Evolutionary conservation across 2,113 vertebrate genomes (phyloP), one percentile per base, ranked within the genome.

Genomic region (Silurus glanis): DNA sequence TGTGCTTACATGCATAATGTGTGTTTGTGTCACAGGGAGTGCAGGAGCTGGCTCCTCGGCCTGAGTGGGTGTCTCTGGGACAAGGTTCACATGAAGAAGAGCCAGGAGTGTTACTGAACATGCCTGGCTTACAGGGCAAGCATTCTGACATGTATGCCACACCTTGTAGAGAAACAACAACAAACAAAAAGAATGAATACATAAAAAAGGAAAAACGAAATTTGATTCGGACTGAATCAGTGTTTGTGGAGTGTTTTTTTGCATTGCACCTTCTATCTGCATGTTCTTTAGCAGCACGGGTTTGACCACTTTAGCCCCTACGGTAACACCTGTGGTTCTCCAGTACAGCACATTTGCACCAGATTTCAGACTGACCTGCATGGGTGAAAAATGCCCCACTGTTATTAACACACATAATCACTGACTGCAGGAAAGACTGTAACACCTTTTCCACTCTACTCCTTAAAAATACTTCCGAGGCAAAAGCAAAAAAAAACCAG

Each of bases 61-160:
- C 96, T 13, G 98, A 97, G 62, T 94, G 97, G 28, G 96, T 97
- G 92, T 99, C 94, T 87, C 96, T 94, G 66, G 97, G 96, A 81
- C 98, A 99, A 86, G 94, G 62, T 6, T 96, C 94, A 90, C 98
- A 99, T 0, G 90, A 92, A 72, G 96, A 96, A 0, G 97, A 97
- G 13, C 98, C 97, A 0, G 97, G 95, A 23, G 89, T 91, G 37
- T 90, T 93, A 85, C 96, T 99, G 92, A 97, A 99, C 0, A 95
- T 98, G 8, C 98, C 98, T 0, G 97, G 96, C 79, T 98, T 98
- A 92, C 98, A 99, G 0, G 95, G 96, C 1, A 99, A 99, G 91
- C 98, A 99, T 91, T 97, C 97, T 0, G 98, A 99, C 0, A 97
- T 98, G 88, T 99, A 99, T 0, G 98, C 97, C 85, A 99, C 98